A percentile compares a stretch with the other conserved stretches of the same genome.
Evolutionary conservation across 2,888 invertebrate genomes (phyloP).

Genomic region (Thereva unica): DNA sequence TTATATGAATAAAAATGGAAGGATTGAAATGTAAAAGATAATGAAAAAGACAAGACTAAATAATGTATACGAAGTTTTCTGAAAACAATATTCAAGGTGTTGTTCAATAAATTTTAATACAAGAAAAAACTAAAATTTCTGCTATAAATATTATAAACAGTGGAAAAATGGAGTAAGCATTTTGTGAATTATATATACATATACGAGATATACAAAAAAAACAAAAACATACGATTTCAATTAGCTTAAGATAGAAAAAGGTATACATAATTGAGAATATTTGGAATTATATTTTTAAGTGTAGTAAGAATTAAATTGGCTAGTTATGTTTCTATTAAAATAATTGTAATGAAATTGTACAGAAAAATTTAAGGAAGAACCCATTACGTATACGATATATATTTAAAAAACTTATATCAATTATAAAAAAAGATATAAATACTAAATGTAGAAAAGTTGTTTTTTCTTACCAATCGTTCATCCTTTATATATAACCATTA

Average conservation of each 20-base stretch:
- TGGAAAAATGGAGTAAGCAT: neutral
- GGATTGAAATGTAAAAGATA: conserved; percentile 9
- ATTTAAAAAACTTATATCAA: conserved; percentile 41
- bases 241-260: no score
- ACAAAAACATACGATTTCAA: no score
- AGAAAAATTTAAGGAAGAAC: conserved; percentile 30
- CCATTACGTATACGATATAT: conserved; percentile 42
- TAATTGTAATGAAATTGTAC: conserved; percentile 24
- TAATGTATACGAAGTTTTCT: conserved; percentile 41
- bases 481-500: no score
- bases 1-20: conserved; percentile 1
- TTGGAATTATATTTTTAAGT: conserved; percentile 26
- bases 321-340: conserved; percentile 36
- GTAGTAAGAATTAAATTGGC: conserved; percentile 19
- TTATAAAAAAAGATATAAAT: conserved; percentile 54
- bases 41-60: conserved; percentile 33
- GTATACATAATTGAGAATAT: conserved; percentile 7
- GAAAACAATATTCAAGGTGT: conserved; percentile 38
- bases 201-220: no score
- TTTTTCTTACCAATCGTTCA: neutral
- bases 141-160: conserved; percentile 1
- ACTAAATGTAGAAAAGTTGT: conserved; percentile 47
- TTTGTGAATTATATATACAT: no score
- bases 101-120: conserved; percentile 34
- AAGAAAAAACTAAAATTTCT: no score